Evolutionary conservation across 2,113 vertebrate species (phyloP).

Genomic region (Paraplagusia blochii): DNA sequence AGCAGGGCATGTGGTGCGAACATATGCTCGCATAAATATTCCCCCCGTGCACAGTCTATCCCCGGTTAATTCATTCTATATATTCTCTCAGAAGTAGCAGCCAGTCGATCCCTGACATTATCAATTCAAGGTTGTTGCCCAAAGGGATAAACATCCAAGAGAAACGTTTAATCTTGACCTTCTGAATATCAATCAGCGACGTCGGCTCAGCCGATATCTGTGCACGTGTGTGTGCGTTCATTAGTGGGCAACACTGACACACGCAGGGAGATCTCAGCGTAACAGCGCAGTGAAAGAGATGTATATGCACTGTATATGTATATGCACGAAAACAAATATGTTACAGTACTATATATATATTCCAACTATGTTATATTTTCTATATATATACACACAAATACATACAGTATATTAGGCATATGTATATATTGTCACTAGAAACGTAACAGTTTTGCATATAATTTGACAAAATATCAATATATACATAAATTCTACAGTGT

Average conservation of each 20-base stretch:
- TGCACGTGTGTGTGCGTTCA: neutral
- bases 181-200: constrained; percentile 24
- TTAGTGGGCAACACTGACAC: neutral
- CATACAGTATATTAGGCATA: no score
- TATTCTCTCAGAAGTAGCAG: constrained; percentile 45
- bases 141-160: constrained; percentile 48
- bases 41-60: constrained; percentile 12
- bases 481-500: no score
- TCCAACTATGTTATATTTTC: no score
- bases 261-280: neutral
- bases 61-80: constrained; percentile 23
- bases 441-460: no score
- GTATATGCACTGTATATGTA: no score
- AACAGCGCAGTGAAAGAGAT: neutral
- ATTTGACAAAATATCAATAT: no score
- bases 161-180: constrained; percentile 59
- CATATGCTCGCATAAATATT: neutral
- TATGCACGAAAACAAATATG: no score
- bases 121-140: constrained; percentile 55
- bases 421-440: no score
- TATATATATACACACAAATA: no score
- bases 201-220: neutral
- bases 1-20: neutral
- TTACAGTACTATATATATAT: no score
- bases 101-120: constrained; percentile 54